These are phyloP conservation scores for Drosophila mercatorum DNA, from an alignment of 2,888 invertebrate species.

Conservation along the genomic window DNA sequence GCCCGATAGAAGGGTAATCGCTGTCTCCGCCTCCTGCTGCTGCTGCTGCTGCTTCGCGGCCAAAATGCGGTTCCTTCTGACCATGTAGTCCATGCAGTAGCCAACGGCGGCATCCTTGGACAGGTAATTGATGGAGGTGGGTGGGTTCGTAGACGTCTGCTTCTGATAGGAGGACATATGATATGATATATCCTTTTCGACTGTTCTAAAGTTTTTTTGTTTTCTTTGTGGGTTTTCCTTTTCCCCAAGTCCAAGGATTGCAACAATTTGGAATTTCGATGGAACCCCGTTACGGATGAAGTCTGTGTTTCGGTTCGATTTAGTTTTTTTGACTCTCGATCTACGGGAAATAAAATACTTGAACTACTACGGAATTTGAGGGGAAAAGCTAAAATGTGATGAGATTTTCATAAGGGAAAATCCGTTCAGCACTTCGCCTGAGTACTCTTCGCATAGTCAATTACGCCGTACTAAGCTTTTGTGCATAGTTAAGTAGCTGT, in stretches of 20 bases:
- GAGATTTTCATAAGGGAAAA: not conserved
- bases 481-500: conserved; percentile 30
- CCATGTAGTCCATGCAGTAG: conserved; percentile 37
- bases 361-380: conserved; percentile 2
- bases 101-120: conserved; percentile 17
- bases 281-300: conserved; percentile 5
- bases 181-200: not conserved
- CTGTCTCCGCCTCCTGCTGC: not conserved
- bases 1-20: not conserved
- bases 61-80: not conserved
- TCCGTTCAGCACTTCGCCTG: not conserved
- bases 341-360: not conserved
- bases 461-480: conserved; percentile 11
- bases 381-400: conserved; percentile 9
- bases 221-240: not conserved
- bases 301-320: conserved; percentile 17
- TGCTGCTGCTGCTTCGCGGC: not conserved
- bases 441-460: not conserved
- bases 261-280: conserved; percentile 50
- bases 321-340: not conserved
- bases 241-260: conserved; percentile 14
- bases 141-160: not conserved
- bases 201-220: not conserved
- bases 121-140: not conserved
- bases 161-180: conserved; percentile 31